A percentile compares a stretch with the other conserved stretches of the same genome.
phyloP scores from a whole-genome alignment of 1,140 invertebrate genomes.

The Vollenhovia emeryi region DNA sequence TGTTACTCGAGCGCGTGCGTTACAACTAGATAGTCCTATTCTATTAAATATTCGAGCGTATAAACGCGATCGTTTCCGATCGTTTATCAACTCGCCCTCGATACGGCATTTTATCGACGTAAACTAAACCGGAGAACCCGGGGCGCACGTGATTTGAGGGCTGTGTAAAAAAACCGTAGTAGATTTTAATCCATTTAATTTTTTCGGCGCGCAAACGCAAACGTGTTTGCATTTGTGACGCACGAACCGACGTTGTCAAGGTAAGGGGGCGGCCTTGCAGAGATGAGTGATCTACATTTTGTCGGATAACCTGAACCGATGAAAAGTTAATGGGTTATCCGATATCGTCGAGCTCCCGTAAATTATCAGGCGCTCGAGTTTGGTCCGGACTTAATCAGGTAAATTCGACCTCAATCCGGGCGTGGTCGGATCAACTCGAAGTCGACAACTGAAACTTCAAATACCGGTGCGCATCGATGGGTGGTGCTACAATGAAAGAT shows the following conservation, averaged over 20 bases:
- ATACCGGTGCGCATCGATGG: not conserved
- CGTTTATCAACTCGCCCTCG: not conserved
- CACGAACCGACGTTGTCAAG: not conserved
- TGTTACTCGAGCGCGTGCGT: not conserved
- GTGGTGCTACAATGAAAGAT: slow-evolving; percentile 21
- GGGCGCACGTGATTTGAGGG: not conserved
- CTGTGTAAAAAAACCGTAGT: no score
- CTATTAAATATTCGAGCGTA: slow-evolving; percentile 27
- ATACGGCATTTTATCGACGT: not conserved
- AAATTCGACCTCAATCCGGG: slow-evolving; percentile 51
- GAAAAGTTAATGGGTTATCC: slow-evolving; percentile 48
- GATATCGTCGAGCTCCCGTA: slow-evolving; percentile 34
- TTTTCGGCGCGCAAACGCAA: not conserved
- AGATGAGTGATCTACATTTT: slow-evolving; percentile 20
- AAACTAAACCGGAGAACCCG: not conserved
- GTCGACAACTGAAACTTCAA: slow-evolving; percentile 27
- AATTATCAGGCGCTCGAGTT: slow-evolving; percentile 40
- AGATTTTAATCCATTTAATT: not conserved
- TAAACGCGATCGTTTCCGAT: not conserved
- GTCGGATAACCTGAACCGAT: slow-evolving; percentile 5
- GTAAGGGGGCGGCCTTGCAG: not conserved
- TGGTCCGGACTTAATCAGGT: slow-evolving; percentile 51
- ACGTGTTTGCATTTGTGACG: not conserved
- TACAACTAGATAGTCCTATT: not conserved
- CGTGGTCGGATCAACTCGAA: slow-evolving; percentile 46